These are phyloP conservation scores for Clamator glandarius DNA, from an alignment of 2,797 vertebrate species.

Conservation along the genomic window DNA sequence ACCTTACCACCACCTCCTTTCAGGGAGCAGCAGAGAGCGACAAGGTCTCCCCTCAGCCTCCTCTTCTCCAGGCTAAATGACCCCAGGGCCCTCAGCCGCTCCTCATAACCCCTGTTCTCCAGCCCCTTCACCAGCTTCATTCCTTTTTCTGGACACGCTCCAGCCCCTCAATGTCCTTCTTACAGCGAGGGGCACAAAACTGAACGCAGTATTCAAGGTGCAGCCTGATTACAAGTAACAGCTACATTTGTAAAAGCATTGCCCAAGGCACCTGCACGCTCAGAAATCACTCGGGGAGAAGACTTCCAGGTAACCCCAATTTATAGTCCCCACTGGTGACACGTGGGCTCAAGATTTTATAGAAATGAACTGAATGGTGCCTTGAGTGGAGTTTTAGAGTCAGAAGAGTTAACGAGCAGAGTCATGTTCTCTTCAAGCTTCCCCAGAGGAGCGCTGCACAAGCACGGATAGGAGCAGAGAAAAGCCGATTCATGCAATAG, in stretches of 20 bases:
- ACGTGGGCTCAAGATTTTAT: rapidly evolving
- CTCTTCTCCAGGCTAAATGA: too few species aligned
- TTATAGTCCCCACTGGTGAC: background rate
- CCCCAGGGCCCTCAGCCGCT: too few species aligned
- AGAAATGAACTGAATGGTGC: background rate
- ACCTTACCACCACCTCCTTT: too few species aligned
- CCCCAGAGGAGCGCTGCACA: background rate
- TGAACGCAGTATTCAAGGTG: too few species aligned
- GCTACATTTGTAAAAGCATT: background rate
- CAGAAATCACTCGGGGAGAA: background rate
- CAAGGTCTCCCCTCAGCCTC: too few species aligned
- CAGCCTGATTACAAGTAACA: too few species aligned
- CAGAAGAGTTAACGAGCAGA: background rate
- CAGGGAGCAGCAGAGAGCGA: too few species aligned
- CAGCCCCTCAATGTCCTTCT: too few species aligned
- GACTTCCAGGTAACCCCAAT: background rate
- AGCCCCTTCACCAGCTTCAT: too few species aligned
- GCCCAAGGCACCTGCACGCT: background rate
- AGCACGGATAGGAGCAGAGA: background rate
- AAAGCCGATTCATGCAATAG: background rate
- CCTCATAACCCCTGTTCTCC: too few species aligned
- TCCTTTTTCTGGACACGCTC: too few species aligned
- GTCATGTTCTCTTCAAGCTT: background rate
- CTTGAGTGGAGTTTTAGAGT: background rate
- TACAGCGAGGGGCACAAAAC: too few species aligned